Base-by-base conservation (phyloP, 2,888 invertebrate genomes). In the Xiphydria camelus region DNA sequence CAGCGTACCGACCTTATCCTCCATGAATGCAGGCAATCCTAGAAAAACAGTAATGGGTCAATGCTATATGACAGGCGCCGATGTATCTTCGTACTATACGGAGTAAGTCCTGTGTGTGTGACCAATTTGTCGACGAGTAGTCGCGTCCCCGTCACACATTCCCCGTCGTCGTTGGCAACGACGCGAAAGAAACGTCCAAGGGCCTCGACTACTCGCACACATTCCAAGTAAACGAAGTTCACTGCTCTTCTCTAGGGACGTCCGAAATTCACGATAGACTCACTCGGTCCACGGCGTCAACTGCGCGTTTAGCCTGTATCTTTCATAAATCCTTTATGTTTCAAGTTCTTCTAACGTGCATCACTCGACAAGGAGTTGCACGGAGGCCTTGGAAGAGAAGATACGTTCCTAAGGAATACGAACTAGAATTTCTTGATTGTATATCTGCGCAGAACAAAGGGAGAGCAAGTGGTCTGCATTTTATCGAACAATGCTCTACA, bases 1-100 rank as follows among this genome's bases (percentile, higher is more conserved):
- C 60, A 60, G 61, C 68, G 58, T 66, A 65, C 61, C 64, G 64
- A 68, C 68, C 63, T 62, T 68, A 62, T 64, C n/a, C n/a, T n/a
- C 68, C 64, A 67, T 68, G 66, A 68, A 66, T 59, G 59, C 61
- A 59, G 57, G 54, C 62, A 64, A 61, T 59, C 62, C 63, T 60
- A 64, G 59, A 65, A 59, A 63, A 56, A 64, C 23, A 61, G 59
- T 63, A 60, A 59, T 52, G 59, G 64, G 64, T 56, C 66, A 59
- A 55, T 62, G 61, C 61, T 65, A n/a, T n/a, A n/a, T n/a, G n/a
- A n/a, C n/a, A n/a, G n/a, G n/a, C n/a, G n/a, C n/a, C n/a, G n/a
- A n/a, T n/a, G n/a, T n/a, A n/a, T n/a, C n/a, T n/a, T n/a, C n/a
- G n/a, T n/a, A n/a, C n/a, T n/a, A n/a, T n/a, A n/a, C n/a, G n/a